Percentiles rank a stretch among this genome's conserved stretches.
These are phyloP conservation scores for Maniola hyperantus DNA, from an alignment of 2,888 invertebrate species.

Conservation along the genomic window DNA sequence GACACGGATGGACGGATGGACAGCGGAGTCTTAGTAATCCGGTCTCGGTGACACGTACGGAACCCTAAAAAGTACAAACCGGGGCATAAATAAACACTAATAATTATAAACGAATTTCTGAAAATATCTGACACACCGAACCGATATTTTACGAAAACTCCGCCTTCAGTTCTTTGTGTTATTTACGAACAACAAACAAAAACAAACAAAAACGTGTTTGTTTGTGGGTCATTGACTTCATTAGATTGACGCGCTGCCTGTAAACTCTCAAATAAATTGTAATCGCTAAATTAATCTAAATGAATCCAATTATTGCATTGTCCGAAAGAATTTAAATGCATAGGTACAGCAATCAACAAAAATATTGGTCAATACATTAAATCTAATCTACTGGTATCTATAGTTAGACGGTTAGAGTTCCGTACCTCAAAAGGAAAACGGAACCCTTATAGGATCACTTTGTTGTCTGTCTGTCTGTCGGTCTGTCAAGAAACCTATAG, in stretches of 20 bases:
- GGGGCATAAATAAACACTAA: slow-evolving; percentile 25
- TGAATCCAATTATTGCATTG: not conserved
- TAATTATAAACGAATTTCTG: slow-evolving; percentile 33
- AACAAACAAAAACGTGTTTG: slow-evolving; percentile 31
- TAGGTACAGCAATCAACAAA: not conserved
- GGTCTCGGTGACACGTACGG: no score
- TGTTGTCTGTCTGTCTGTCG: no score
- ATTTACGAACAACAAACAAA: slow-evolving; percentile 35
- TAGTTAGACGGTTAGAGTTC: no score
- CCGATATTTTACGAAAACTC: slow-evolving; percentile 40
- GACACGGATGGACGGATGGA: no score
- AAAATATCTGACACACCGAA: slow-evolving; percentile 39
- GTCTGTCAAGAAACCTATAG: no score
- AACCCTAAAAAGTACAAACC: slow-evolving; percentile 19
- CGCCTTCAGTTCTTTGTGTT: slow-evolving; percentile 42
- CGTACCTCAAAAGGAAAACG: no score
- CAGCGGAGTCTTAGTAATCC: no score
- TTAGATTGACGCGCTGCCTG: slow-evolving; percentile 33
- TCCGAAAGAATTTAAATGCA: not conserved
- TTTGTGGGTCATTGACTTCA: slow-evolving; percentile 35
- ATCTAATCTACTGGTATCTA: no score
- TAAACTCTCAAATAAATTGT: slow-evolving; percentile 23
- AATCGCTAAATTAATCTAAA: slow-evolving; percentile 19
- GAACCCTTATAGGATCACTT: no score
- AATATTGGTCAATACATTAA: not conserved